These are phyloP conservation scores for Brachionus plicatilis DNA, from an alignment of 1,140 invertebrate species.

Conservation along the genomic window DNA sequence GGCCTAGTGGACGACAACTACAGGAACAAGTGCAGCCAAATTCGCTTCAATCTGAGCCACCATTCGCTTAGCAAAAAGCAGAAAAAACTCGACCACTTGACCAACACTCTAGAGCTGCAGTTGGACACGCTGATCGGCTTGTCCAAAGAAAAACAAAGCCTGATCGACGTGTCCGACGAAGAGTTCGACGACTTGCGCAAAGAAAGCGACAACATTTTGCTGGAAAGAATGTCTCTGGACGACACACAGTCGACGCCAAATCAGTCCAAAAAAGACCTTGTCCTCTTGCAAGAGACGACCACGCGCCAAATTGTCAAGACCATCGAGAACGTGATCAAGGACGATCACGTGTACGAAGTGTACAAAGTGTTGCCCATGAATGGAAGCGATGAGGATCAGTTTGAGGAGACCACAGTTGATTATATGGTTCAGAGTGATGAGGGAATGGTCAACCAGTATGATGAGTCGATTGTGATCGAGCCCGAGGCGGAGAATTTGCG, in stretches of 20 bases:
- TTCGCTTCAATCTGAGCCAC: background rate
- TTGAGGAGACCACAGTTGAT: slow-evolving; percentile 30
- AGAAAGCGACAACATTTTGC: slow-evolving; percentile 15
- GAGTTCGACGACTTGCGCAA: slow-evolving; percentile 1
- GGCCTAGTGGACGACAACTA: slow-evolving; percentile 4
- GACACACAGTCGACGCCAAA: slow-evolving; percentile 20
- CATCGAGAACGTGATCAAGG: background rate
- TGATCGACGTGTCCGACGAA: background rate
- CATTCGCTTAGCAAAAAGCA: background rate
- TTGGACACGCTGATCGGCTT: background rate
- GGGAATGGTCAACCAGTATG: background rate
- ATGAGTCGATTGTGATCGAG: background rate
- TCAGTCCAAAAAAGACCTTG: background rate
- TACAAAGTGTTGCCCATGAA: background rate
- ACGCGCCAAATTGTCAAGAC: background rate
- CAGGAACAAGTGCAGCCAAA: background rate
- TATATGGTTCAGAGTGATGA: background rate
- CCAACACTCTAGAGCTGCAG: slow-evolving; percentile 1
- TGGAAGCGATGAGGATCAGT: background rate
- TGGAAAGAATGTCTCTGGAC: slow-evolving; percentile 11
- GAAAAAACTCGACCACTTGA: background rate
- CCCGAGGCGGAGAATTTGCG: background rate
- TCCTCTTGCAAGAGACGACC: background rate
- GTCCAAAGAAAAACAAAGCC: background rate
- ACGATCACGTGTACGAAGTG: background rate